Evolutionary conservation across 2,797 vertebrate genomes (phyloP).

Genomic region (Sebastolobus alascanus): DNA sequence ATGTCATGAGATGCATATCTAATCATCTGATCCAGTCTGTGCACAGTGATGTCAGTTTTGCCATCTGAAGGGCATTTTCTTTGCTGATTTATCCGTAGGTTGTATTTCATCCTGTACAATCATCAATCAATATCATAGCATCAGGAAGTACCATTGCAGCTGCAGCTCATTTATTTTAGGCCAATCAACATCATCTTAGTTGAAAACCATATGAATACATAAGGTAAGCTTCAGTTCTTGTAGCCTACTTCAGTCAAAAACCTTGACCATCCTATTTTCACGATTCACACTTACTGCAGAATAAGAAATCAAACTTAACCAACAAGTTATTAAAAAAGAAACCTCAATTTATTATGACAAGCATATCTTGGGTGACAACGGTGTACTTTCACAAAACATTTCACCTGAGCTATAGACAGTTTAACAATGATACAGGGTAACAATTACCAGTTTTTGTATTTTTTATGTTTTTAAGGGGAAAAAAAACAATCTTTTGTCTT

Average conservation of each 20-base stretch:
- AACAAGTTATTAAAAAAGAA: neutral
- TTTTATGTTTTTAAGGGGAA: too few species aligned
- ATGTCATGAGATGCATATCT: neutral
- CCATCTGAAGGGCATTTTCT: conserved; percentile 14
- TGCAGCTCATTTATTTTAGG: neutral
- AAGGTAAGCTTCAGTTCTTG: neutral
- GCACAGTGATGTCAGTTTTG: conserved; percentile 25
- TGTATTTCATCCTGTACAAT: neutral
- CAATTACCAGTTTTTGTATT: neutral
- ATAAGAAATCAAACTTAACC: neutral
- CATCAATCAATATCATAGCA: neutral
- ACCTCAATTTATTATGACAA: neutral
- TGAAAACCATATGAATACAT: neutral
- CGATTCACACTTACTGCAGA: neutral
- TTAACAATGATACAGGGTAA: neutral
- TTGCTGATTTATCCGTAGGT: neutral
- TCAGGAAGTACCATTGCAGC: neutral
- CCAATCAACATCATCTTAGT: neutral
- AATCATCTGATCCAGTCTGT: conserved; percentile 23
- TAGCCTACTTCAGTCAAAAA: neutral
- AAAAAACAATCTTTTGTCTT: too few species aligned
- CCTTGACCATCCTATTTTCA: neutral
- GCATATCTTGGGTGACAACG: neutral
- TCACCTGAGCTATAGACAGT: neutral
- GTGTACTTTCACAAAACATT: neutral